Percentiles rank a stretch among this genome's conserved stretches.
phyloP scores from a whole-genome alignment of 2,797 vertebrate genomes.

The Tokudaia tokunoshimensis region DNA sequence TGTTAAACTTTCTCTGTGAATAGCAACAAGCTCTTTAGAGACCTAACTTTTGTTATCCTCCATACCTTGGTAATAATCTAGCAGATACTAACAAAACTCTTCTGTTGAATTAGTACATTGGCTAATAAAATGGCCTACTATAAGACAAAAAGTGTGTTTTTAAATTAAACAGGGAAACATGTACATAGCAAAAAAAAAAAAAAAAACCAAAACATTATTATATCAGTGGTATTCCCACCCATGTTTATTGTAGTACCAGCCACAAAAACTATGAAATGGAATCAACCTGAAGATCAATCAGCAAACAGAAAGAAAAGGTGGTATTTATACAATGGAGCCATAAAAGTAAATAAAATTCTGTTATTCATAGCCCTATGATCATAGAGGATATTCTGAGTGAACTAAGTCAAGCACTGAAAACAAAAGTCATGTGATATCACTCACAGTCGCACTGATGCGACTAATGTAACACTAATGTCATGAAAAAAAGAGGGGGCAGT shows the following conservation, averaged over 20 bases:
- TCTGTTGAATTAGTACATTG: background rate
- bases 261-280: background rate
- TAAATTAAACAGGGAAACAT: constrained; percentile 49
- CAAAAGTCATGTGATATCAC: background rate
- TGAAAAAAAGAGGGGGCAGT: background rate
- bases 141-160: constrained; percentile 16
- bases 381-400: background rate
- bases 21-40: background rate
- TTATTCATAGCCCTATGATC: background rate
- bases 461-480: background rate
- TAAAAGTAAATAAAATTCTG: background rate
- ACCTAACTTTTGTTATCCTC: background rate
- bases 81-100: background rate
- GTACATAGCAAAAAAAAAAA: background rate
- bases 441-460: no score
- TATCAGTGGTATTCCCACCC: background rate
- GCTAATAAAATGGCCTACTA: background rate
- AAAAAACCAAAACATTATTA: no score
- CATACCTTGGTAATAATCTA: background rate
- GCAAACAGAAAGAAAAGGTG: background rate
- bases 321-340: background rate
- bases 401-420: background rate
- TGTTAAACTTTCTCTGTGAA: background rate
- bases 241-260: background rate
- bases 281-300: background rate